A percentile compares a stretch with the other conserved stretches of the same genome.
Evolutionary conservation across 1,140 invertebrate species (phyloP).

Genomic region (Anastrepha ludens): DNA sequence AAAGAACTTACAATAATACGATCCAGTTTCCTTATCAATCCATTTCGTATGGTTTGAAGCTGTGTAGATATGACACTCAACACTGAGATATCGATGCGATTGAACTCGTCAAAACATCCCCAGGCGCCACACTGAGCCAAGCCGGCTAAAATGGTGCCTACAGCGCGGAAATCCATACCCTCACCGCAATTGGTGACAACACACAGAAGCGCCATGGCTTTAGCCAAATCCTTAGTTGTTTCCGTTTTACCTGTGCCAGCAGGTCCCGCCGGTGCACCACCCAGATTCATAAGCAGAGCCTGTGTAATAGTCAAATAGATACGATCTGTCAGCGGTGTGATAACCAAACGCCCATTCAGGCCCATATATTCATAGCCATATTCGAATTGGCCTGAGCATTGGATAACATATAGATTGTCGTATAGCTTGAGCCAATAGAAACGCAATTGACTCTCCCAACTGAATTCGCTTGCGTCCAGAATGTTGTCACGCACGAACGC

Average conservation of each 20-base stretch:
- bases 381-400: constrained; percentile 89
- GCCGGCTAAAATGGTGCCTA: constrained; percentile 89
- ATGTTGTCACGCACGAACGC: constrained; percentile 90
- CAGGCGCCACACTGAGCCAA: constrained; percentile 85
- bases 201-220: constrained; percentile 89
- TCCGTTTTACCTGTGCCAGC: constrained; percentile 92
- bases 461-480: constrained; percentile 87
- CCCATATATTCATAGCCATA: constrained; percentile 98
- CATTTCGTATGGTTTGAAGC: constrained; percentile 90
- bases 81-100: constrained; percentile 91
- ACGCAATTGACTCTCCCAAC: constrained; percentile 93
- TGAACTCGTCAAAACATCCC: constrained; percentile 95
- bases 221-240: constrained; percentile 92
- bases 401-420: constrained; percentile 87
- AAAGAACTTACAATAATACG: constrained; percentile 80
- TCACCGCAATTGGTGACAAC: constrained; percentile 95
- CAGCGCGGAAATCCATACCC: constrained; percentile 91
- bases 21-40: constrained; percentile 83
- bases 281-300: constrained; percentile 90
- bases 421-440: constrained; percentile 92
- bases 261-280: constrained; percentile 87
- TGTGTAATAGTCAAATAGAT: constrained; percentile 95
- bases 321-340: constrained; percentile 92
- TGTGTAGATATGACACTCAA: constrained; percentile 94
- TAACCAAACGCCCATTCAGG: constrained; percentile 90